phyloP scores from a whole-genome alignment of 1,140 invertebrate species.

The Drosophila prosaltans region DNA sequence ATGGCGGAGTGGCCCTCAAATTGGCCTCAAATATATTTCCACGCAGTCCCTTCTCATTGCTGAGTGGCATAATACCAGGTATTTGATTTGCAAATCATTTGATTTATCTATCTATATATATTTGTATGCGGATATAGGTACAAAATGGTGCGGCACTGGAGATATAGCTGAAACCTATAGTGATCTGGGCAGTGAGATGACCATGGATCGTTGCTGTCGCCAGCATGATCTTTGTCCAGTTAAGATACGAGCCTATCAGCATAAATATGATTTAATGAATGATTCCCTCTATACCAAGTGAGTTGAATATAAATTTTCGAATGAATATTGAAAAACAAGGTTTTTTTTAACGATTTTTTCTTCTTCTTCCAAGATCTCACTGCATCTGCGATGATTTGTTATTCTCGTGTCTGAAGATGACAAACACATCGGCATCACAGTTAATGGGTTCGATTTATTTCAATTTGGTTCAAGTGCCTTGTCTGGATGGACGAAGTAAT shows the following conservation, averaged over 20 bases:
- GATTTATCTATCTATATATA: too few relatives aligned
- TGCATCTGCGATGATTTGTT: constrained; percentile 93
- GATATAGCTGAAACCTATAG: constrained; percentile 92
- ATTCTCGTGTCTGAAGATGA: constrained; percentile 90
- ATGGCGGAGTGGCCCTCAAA: constrained; percentile 55
- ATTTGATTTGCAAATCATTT: neutral
- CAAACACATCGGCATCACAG: constrained; percentile 87
- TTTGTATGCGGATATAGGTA: constrained; percentile 85
- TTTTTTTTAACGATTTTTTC: neutral
- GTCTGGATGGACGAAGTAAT: constrained; percentile 86
- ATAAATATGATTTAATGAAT: constrained; percentile 92
- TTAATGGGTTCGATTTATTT: constrained; percentile 94
- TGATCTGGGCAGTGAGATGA: constrained; percentile 89
- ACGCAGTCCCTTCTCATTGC: constrained; percentile 87
- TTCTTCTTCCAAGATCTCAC: constrained; percentile 85
- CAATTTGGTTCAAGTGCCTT: constrained; percentile 90
- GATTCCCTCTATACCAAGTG: constrained; percentile 93
- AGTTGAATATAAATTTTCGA: constrained; percentile 45
- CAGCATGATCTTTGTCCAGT: constrained; percentile 91
- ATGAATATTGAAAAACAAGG: too few relatives aligned
- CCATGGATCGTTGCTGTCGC: constrained; percentile 92
- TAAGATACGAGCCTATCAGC: constrained; percentile 89
- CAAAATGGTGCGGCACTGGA: constrained; percentile 94
- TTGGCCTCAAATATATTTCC: constrained; percentile 82
- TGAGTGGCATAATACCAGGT: constrained; percentile 91